Evolutionary conservation across 2,113 vertebrate species (phyloP), one percentile per base, ranked within the genome.

Genomic region (Daphoenositta chrysoptera): DNA sequence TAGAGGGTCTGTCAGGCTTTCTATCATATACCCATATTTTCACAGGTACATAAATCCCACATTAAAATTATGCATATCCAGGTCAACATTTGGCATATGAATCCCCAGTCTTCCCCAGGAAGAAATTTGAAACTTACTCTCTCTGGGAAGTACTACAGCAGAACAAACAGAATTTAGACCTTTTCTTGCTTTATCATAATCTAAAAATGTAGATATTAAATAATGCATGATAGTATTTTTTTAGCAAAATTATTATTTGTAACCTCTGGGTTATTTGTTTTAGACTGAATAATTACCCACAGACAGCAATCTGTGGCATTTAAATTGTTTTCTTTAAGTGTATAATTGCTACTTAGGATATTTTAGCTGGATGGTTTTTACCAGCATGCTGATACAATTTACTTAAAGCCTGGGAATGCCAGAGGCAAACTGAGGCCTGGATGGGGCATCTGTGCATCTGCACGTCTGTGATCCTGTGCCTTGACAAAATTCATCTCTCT

Each of bases 1-100:
- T 92, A 95, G 96, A 88, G 66, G 45, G 66, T 94, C 77, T 96
- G 85, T 83, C 92, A 95, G 93, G 61, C 53, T 79, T 94, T 88
- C 80, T 81, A 86, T 93, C 90, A 96, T 71, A 92, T 50, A 89
- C 30, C 27, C 77, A 48, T 95, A 93, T 93, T 95, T 96, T 81
- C 68, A 94, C 64, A 61, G 28, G n/a, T 92, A 94, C 60, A 92
- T 83, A 92, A 96, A 94, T 93, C 71, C 82, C 50, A 81, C 53
- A 77, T 53, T 71, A 61, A 93, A 90, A 64, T 82, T 64, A 95
- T 15, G 39, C 83, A 88, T 66, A 95, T 56, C 60, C 66, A 96
- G 89, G 79, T 94, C 87, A 92, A 92, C 37, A 87, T 30, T 78
- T 30, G 44, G 66, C 60, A 85, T 89, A 94, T 47, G 86, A 96